Conservation (phyloP, 2,888 invertebrate species). For the Meteorus cinctellus region DNA sequence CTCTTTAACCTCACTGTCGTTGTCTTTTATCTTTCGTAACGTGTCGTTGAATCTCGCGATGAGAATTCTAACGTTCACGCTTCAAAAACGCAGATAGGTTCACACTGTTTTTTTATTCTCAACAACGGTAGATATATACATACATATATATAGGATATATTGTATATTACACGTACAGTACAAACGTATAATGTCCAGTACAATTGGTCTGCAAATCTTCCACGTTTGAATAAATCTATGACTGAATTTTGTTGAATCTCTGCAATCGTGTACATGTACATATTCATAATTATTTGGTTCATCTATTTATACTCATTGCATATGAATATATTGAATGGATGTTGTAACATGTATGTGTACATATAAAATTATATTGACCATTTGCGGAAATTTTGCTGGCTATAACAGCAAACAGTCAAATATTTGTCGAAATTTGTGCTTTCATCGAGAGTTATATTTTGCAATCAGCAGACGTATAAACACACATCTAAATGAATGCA, state of each 20-base stretch:
- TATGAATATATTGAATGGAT: neutral
- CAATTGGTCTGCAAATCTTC: neutral
- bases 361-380: conserved; percentile 15
- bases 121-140: neutral
- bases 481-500: neutral
- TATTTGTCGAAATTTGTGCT: conserved; percentile 23
- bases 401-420: conserved; percentile 18
- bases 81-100: neutral
- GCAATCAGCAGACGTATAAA: neutral
- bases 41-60: conserved; percentile 1
- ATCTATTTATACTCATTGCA: neutral
- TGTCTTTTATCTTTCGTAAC: conserved; percentile 41
- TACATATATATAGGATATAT: no score
- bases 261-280: neutral
- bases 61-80: neutral
- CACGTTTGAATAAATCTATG: neutral
- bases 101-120: neutral
- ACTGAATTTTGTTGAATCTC: neutral
- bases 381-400: conserved; percentile 1
- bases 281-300: neutral
- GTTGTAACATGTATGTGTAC: neutral
- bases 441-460: conserved; percentile 29
- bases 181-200: neutral
- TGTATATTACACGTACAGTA: no score
- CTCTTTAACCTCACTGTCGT: conserved; percentile 14